Percentiles rank a stretch among this genome's conserved stretches.
These are phyloP conservation scores for Pocillopora meandrina DNA, from an alignment of 92 coral and sea anemone genomes.

Conservation along the genomic window DNA sequence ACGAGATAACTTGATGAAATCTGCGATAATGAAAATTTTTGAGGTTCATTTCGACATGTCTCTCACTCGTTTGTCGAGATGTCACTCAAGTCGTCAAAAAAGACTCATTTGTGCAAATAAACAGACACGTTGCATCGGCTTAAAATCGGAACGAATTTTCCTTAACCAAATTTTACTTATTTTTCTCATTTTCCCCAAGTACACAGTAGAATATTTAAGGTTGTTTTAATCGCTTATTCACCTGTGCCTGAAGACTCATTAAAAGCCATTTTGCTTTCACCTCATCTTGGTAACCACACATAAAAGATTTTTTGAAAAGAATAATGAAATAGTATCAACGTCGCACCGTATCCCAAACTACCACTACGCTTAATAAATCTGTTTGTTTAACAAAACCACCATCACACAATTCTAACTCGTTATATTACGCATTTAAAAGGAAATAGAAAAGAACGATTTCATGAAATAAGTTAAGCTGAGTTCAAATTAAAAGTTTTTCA, in stretches of 20 bases:
- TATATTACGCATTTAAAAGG: constrained; percentile 23
- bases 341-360: constrained; percentile 70
- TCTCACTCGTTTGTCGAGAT: constrained; percentile 8
- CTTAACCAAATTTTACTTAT: constrained; percentile 1
- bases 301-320: constrained; percentile 50
- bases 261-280: constrained; percentile 36
- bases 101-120: constrained; percentile 26
- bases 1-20: constrained; percentile 2
- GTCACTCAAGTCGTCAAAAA: constrained; percentile 35
- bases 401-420: constrained; percentile 31
- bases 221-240: constrained; percentile 23
- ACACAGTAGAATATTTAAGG: constrained; percentile 12
- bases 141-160: neutral
- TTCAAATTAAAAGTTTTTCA: neutral
- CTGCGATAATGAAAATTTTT: constrained; percentile 26
- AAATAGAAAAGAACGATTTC: neutral
- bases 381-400: constrained; percentile 85
- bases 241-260: constrained; percentile 27
- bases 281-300: constrained; percentile 29
- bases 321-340: constrained; percentile 68
- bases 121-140: constrained; percentile 30
- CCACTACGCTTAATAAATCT: constrained; percentile 58
- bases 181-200: constrained; percentile 13
- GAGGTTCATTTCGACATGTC: constrained; percentile 31
- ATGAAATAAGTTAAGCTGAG: neutral